Evolutionary conservation across 2,797 vertebrate species (phyloP), one percentile per base, ranked within the genome.

Genomic region (Danio aesculapii): DNA sequence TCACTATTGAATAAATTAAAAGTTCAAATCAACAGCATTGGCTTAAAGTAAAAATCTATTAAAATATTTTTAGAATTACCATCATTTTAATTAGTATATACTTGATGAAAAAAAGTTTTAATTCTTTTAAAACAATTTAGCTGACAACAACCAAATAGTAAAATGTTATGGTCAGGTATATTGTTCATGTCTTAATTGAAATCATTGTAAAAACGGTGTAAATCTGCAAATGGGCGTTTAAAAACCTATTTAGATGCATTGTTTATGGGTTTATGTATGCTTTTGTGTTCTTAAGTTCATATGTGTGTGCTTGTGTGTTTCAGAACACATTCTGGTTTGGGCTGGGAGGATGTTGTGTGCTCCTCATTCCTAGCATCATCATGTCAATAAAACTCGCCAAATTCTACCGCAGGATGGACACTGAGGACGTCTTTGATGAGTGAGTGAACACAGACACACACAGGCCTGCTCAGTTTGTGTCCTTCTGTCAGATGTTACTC

Each of bases 321-420:
- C 90, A 99, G 98, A 99, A 99, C 0, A 95, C 96, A 0, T 98
- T 97, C 94, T 99, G 98, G 97, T 97, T 99, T 81, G 98, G 98
- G 87, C 92, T 99, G 89, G 97, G 96, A 0, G 94, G 95, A 90
- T 97, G 96, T 87, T 91, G 95, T 58, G 89, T 99, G 84, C 91
- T 98, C 64, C 94, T 99, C 72, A 93, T 99, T 72, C 97, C 96
- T 85, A 98, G 92, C 72, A 95, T 98, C 85, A 89, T 98, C 88
- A 92, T 98, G 0, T 97, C 97, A 0, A 6, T 97, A 89, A 97
- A 97, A 89, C 95, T 96, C 81, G 93, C 95, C 86, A 97, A 97
- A 88, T 96, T 95, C 86, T 97, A 96, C 88, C 94, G 94, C 49
- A 94, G 97, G 81, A 99, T 99, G 98, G 96, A 99, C 88, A 99